Conservation (phyloP, 2,888 invertebrate species). For the Corythucha ciliata region DNA sequence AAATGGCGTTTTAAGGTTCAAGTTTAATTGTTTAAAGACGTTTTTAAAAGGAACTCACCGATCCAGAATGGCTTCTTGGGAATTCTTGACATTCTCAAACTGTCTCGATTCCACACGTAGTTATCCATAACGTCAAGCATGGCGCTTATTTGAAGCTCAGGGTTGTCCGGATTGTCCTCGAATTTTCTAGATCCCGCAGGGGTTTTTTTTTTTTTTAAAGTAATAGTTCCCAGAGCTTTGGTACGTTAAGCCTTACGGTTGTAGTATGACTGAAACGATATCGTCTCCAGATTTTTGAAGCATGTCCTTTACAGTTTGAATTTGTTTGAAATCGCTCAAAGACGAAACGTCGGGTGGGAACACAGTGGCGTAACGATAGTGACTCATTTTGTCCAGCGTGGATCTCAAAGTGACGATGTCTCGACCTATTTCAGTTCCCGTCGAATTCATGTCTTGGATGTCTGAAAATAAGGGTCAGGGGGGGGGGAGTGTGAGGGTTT, state of each 20-base stretch:
- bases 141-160: slow-evolving; percentile 19
- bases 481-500: no score
- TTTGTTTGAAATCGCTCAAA: slow-evolving; percentile 38
- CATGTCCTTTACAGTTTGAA: slow-evolving; percentile 41
- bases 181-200: no score
- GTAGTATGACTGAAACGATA: slow-evolving; percentile 59
- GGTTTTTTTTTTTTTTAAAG: no score
- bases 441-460: slow-evolving; percentile 45
- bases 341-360: slow-evolving; percentile 44
- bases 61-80: slow-evolving; percentile 43
- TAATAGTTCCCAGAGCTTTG: no score
- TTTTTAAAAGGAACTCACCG: slow-evolving; percentile 39
- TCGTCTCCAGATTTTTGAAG: slow-evolving; percentile 46
- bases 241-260: slow-evolving; percentile 72
- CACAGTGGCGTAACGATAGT: slow-evolving; percentile 40
- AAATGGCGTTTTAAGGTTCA: background rate
- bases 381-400: slow-evolving; percentile 55
- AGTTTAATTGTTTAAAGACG: no score
- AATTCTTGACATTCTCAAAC: slow-evolving; percentile 35
- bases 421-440: slow-evolving; percentile 40
- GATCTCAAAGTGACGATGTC: slow-evolving; percentile 47
- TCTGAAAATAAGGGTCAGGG: background rate
- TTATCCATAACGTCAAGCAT: slow-evolving; percentile 31
- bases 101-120: slow-evolving; percentile 34
- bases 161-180: slow-evolving; percentile 19